Base-by-base conservation (phyloP, 2,888 invertebrate species). In the Diaphora mendica region DNA sequence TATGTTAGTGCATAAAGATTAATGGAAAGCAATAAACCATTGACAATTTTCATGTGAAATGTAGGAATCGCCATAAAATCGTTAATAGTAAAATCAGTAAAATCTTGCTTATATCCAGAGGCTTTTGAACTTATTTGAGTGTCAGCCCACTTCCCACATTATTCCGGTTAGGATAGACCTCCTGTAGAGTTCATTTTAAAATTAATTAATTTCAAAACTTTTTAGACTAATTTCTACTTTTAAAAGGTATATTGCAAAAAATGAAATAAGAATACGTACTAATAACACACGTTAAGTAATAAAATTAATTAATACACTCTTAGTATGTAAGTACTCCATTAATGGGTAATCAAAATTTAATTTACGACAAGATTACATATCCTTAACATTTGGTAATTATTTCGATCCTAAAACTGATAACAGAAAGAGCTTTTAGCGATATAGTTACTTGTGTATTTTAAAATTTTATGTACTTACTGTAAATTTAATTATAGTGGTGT, bases 31-130 rank as follows among this genome's bases (percentile, higher is more conserved):
- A 33, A 69, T 69, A 69, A 59, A 44, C 15, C 30, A 44, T 30
- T 39, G n/a, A 55, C 68, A 68, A 20, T n/a, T 68, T 51, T 48
- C 33, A 68, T 68, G 90, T 90, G 89, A 89, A 82, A 80, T 82
- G 86, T 80, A 76, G 80, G n/a, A 9, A n/a, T 55, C 23, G 23
- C 23, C 23, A 55, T 55, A 55, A 55, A 59, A 13, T 15, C 59
- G 3, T 59, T 59, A 59, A 26, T 59, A 26, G 4, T 26, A 59
- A 55, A 55, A 55, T 55, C 11, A 55, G 11, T 55, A 55, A 59
- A 59, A 59, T 26, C 3, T 59, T 59, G 1, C 13, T 55, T 11
- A n/a, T 55, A n/a, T 55, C 11, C n/a, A 55, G 23, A 55, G 51
- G 51, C 3, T 9, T n/a, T 23, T 55, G 11, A 55, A 55, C 51